Conservation (phyloP, 1,140 invertebrate genomes). For the Musca domestica region DNA sequence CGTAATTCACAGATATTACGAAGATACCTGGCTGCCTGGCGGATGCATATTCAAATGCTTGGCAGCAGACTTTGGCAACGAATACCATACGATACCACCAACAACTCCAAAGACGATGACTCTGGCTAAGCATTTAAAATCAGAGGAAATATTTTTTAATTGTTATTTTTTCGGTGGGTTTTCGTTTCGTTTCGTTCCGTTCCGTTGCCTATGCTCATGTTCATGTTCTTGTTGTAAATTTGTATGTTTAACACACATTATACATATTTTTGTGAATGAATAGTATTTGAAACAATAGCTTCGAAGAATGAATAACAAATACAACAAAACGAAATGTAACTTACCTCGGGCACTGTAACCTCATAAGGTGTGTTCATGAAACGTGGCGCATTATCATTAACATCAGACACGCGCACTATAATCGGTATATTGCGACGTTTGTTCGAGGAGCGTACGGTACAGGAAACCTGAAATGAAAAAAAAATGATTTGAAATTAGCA, state of each 20-base stretch:
- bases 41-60: too few species aligned
- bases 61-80: background rate
- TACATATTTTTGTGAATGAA: background rate
- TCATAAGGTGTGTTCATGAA: constrained; percentile 80
- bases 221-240: background rate
- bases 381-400: constrained; percentile 83
- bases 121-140: background rate
- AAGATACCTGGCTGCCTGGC: too few species aligned
- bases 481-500: constrained; percentile 5
- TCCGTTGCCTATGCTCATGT: background rate
- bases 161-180: constrained; percentile 10
- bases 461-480: constrained; percentile 63
- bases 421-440: constrained; percentile 80
- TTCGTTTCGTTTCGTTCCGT: too few species aligned
- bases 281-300: background rate
- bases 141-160: constrained; percentile 11
- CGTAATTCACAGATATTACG: constrained; percentile 7
- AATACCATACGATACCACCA: background rate
- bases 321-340: constrained; percentile 9
- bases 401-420: constrained; percentile 84
- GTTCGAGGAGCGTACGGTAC: constrained; percentile 71
- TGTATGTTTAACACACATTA: constrained; percentile 6
- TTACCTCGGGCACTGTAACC: constrained; percentile 82
- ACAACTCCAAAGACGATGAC: background rate
- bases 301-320: background rate